phyloP scores from a whole-genome alignment of 2,888 invertebrate genomes.

The Achlya flavicornis region DNA sequence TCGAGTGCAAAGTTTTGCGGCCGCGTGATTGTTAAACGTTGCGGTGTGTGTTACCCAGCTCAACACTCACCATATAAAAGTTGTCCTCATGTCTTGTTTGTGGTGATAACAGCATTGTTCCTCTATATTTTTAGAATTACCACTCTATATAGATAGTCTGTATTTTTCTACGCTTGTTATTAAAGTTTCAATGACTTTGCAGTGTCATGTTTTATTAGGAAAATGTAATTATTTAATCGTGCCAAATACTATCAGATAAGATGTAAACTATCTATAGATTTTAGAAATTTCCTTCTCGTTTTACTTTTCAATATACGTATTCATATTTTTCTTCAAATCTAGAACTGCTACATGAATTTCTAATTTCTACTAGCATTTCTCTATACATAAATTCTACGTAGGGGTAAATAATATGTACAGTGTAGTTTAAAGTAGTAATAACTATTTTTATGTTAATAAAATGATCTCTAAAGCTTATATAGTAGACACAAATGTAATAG shows the following conservation, averaged over 20 bases:
- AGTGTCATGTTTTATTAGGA: background rate
- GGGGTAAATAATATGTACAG: constrained; percentile 53
- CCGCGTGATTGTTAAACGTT: constrained; percentile 20
- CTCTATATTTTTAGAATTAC: constrained; percentile 37
- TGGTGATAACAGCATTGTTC: constrained; percentile 34
- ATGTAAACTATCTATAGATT: constrained; percentile 23
- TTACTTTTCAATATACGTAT: constrained; percentile 25
- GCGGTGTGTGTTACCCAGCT: constrained; percentile 58
- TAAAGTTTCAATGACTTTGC: constrained; percentile 15
- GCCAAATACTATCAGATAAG: constrained; percentile 31
- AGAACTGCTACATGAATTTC: constrained; percentile 15
- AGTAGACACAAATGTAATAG: constrained; percentile 72
- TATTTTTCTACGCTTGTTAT: constrained; percentile 64
- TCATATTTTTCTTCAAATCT: constrained; percentile 31
- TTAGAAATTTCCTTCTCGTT: constrained; percentile 5
- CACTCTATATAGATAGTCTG: constrained; percentile 13
- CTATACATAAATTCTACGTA: constrained; percentile 42
- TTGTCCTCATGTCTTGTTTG: constrained; percentile 44
- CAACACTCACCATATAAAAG: constrained; percentile 40
- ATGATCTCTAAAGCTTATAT: constrained; percentile 65
- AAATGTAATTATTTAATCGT: constrained; percentile 21
- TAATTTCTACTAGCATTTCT: constrained; percentile 35
- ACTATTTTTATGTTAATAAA: constrained; percentile 46
- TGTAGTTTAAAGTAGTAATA: constrained; percentile 45
- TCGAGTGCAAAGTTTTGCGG: constrained; percentile 1